Percentiles rank a stretch among this genome's conserved stretches.
These are phyloP conservation scores for Xylocampa areola DNA, from an alignment of 2,888 invertebrate genomes.

Conservation along the genomic window DNA sequence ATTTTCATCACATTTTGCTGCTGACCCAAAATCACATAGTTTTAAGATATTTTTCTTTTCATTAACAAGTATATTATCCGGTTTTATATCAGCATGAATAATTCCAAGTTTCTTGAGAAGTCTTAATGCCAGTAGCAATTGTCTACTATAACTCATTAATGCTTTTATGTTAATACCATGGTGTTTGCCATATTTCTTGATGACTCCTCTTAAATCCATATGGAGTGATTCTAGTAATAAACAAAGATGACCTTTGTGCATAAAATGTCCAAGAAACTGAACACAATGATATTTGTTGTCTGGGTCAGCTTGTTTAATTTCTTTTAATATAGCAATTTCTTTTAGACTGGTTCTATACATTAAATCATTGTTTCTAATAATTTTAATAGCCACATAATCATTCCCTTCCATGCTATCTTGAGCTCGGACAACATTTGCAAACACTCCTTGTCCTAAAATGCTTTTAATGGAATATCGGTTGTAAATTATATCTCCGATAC, in stretches of 20 bases:
- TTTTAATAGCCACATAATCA: slow-evolving; percentile 98
- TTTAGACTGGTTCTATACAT: slow-evolving; percentile 99
- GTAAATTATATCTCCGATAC: slow-evolving; percentile 96
- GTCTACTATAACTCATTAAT: slow-evolving; percentile 98
- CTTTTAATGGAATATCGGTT: slow-evolving; percentile 97
- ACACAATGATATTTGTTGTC: slow-evolving; percentile 99
- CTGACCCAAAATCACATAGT: slow-evolving; percentile 99
- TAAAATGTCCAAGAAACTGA: slow-evolving; percentile 95
- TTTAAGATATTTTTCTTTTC: slow-evolving; percentile 98
- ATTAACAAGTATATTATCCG: slow-evolving; percentile 99
- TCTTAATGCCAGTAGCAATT: slow-evolving; percentile 97
- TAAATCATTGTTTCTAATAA: slow-evolving; percentile 99
- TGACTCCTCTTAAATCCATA: slow-evolving; percentile 96
- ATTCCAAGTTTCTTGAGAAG: slow-evolving; percentile 98
- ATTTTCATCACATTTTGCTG: slow-evolving; percentile 97
- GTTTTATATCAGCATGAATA: slow-evolving; percentile 99
- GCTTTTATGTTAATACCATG: slow-evolving; percentile 99
- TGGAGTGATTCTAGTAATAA: slow-evolving; percentile 98
- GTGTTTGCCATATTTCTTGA: slow-evolving; percentile 99
- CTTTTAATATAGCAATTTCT: slow-evolving; percentile 97
- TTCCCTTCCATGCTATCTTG: slow-evolving; percentile 95
- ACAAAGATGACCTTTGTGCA: slow-evolving; percentile 99
- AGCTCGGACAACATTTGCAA: slow-evolving; percentile 98
- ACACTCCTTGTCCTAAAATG: slow-evolving; percentile 99
- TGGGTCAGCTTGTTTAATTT: slow-evolving; percentile 98